A percentile compares a stretch with the other conserved stretches of the same genome.
Evolutionary conservation across 2,113 vertebrate species (phyloP).

Genomic region (Syrrhaptes paradoxus): DNA sequence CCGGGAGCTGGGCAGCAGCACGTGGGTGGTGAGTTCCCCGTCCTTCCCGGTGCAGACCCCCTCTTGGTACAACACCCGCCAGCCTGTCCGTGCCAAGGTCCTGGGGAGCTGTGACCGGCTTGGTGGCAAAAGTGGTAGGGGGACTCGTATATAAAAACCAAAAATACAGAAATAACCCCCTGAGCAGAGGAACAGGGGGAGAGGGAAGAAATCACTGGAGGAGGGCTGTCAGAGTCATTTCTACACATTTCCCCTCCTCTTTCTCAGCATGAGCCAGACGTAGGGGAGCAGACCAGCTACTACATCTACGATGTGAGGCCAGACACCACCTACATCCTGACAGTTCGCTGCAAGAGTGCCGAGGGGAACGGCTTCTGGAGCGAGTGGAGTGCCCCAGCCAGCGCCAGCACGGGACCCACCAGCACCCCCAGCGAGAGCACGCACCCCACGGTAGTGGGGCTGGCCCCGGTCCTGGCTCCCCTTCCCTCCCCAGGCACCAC

Average conservation of each 20-base stretch:
- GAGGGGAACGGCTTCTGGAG: not conserved
- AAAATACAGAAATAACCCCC: not conserved
- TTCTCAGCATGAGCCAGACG: not conserved
- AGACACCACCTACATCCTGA: not conserved
- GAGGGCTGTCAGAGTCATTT: not conserved
- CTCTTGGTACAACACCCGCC: not conserved
- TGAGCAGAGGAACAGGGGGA: not conserved
- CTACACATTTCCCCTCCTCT: not conserved
- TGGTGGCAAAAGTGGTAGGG: not conserved
- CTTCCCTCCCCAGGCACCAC: fast-evolving
- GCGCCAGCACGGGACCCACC: fast-evolving
- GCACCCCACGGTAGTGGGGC: fast-evolving
- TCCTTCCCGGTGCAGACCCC: not conserved
- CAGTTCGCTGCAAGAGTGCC: fast-evolving
- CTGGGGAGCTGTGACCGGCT: not conserved
- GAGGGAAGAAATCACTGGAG: not conserved
- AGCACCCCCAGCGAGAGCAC: fast-evolving
- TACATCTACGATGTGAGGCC: fast-evolving
- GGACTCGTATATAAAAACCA: not conserved
- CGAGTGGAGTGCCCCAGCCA: not conserved
- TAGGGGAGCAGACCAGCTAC: not conserved
- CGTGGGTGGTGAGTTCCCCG: not conserved
- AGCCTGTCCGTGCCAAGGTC: not conserved
- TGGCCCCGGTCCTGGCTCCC: fast-evolving
- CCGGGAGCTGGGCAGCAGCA: not conserved